These are phyloP conservation scores for Labroides dimidiatus DNA, from an alignment of 2,797 vertebrate species.

Conservation along the genomic window DNA sequence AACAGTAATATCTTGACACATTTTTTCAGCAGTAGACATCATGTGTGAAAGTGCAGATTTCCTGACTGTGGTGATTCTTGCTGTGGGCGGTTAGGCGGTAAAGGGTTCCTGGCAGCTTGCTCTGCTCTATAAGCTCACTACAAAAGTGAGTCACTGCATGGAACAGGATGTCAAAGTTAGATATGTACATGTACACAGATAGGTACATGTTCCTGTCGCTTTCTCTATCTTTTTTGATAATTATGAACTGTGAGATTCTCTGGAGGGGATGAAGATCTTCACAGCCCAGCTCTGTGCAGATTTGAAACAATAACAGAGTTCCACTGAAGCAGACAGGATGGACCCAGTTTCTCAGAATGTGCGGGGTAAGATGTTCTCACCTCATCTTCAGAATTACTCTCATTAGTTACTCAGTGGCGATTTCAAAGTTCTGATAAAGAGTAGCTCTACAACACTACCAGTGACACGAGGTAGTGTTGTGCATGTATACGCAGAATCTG, in stretches of 20 bases:
- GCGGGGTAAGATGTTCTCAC: slow-evolving; percentile 47
- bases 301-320: background rate
- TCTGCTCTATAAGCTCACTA: slow-evolving; percentile 44
- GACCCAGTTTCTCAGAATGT: slow-evolving; percentile 34
- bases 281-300: background rate
- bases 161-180: slow-evolving; percentile 76
- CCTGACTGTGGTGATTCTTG: slow-evolving; percentile 21
- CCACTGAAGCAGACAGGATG: slow-evolving; percentile 32
- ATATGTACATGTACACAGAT: background rate
- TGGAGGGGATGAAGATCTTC: background rate
- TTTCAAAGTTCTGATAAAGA: slow-evolving; percentile 9
- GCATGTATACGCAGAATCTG: no score
- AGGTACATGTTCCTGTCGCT: background rate
- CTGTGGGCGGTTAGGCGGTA: slow-evolving; percentile 26
- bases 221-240: background rate
- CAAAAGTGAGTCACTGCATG: slow-evolving; percentile 48
- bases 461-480: no score
- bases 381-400: background rate
- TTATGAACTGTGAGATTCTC: background rate
- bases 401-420: background rate
- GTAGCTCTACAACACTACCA: background rate
- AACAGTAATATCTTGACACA: no score
- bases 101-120: slow-evolving; percentile 25
- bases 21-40: background rate
- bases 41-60: slow-evolving; percentile 38